Conservation (phyloP, 2,888 invertebrate species). For the Seira sanloemensis region DNA sequence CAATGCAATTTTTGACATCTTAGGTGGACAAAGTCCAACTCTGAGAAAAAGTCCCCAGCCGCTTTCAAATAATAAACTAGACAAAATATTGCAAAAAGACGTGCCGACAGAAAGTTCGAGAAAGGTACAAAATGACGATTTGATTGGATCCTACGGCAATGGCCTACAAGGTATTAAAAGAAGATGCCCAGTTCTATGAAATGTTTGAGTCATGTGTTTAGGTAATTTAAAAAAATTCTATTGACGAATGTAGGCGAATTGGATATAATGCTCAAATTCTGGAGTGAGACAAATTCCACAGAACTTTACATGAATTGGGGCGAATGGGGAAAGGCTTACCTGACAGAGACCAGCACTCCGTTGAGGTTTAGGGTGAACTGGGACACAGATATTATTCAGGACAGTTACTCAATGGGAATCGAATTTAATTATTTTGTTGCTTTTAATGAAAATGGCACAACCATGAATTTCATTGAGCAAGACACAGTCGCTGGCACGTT, state of each 20-base stretch:
- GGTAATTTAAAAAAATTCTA: too few relatives aligned
- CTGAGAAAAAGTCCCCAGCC: neutral
- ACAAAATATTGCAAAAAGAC: neutral
- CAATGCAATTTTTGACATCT: slow-evolving; percentile 9
- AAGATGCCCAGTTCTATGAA: too few relatives aligned
- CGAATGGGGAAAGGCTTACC: slow-evolving; percentile 24
- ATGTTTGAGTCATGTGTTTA: too few relatives aligned
- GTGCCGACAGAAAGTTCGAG: neutral
- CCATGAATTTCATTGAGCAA: neutral
- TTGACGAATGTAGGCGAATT: slow-evolving; percentile 16
- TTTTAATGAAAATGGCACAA: slow-evolving; percentile 12
- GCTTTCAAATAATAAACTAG: too few relatives aligned
- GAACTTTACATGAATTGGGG: slow-evolving; percentile 38
- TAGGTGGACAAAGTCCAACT: neutral
- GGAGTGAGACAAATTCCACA: slow-evolving; percentile 20
- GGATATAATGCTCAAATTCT: neutral
- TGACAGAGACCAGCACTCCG: neutral
- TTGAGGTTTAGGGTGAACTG: neutral
- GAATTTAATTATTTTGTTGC: neutral
- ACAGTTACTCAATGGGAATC: slow-evolving; percentile 1
- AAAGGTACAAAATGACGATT: neutral
- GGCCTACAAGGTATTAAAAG: slow-evolving; percentile 36
- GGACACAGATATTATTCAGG: slow-evolving; percentile 31
- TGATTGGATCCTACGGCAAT: slow-evolving; percentile 10
- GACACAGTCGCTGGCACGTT: neutral